phyloP scores from a whole-genome alignment of 2,888 invertebrate genomes.

The Apamea monoglypha region DNA sequence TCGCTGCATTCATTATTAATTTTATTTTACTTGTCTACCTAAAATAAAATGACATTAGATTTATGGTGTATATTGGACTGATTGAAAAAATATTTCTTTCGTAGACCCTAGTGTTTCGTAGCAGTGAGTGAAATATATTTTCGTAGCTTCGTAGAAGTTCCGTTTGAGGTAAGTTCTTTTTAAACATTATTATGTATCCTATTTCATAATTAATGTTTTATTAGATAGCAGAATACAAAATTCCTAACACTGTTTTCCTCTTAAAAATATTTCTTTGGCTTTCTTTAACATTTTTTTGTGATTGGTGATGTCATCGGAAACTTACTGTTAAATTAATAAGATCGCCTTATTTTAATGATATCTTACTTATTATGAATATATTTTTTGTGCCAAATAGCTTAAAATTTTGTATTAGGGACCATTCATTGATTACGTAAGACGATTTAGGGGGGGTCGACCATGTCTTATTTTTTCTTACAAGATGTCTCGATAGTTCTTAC shows the following conservation, averaged over 20 bases:
- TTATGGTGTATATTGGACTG: slow-evolving; percentile 62
- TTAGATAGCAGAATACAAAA: background rate
- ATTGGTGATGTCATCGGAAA: slow-evolving; percentile 1
- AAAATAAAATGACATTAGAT: slow-evolving; percentile 60
- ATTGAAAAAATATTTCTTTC: slow-evolving; percentile 37
- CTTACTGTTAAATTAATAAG: background rate
- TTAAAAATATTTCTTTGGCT: background rate
- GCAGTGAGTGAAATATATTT: slow-evolving; percentile 80
- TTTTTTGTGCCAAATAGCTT: background rate
- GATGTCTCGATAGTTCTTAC: too few relatives aligned
- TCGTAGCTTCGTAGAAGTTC: slow-evolving; percentile 73
- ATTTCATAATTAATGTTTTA: background rate
- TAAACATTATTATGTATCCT: background rate
- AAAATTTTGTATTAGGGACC: too few relatives aligned
- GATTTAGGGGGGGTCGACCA: too few relatives aligned
- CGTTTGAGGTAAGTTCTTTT: slow-evolving; percentile 77
- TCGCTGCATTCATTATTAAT: slow-evolving; percentile 52
- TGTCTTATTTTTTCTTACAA: too few relatives aligned
- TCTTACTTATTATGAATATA: background rate
- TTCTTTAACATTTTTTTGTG: background rate
- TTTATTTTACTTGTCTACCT: slow-evolving; percentile 33
- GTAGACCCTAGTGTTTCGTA: slow-evolving; percentile 71
- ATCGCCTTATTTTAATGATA: background rate
- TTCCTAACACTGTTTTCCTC: background rate
- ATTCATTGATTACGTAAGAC: too few relatives aligned